Evolutionary conservation across 1,140 invertebrate genomes (phyloP), one percentile per base, ranked within the genome.

Genomic region (Penaeus indicus): DNA sequence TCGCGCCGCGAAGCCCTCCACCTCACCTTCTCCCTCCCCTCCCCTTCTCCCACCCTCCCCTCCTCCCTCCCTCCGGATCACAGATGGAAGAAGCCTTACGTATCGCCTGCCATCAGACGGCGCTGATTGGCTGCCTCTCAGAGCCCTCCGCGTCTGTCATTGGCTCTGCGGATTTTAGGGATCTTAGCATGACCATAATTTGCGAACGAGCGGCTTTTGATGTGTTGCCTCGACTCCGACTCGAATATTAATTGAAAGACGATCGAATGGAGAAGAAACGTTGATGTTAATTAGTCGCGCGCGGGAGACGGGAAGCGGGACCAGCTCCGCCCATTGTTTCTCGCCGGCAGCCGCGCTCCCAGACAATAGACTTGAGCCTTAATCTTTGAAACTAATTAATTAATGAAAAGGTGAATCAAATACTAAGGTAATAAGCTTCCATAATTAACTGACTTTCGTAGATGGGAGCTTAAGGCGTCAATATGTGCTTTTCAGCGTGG

Each of bases 301-400:
- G 80, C 67, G 79, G 80, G 47, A 54, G 84, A 67, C 64, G 79
- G 86, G 79, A 38, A 63, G 79, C 22, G 47, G n/a, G 86, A 64
- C 18, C 69, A 32, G 79, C 86, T 63, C 64, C 86, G 63, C 32
- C 86, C 83, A 88, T 88, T 88, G 86, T 88, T 88, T 88, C 86
- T 88, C 64, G 79, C 80, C 79, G 86, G 86, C 86, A 83, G 61
- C 86, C 75, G 79, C 86, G 79, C 86, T 64, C 80, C 67, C 63
- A 47, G 77, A 88, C 86, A 88, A 88, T 88, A 88, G 80, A 88
- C 86, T 80, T 88, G 77, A 21, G 86, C 86, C 86, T 88, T 88
- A 88, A 88, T 88, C 86, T 88, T 88, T 88, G 86, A 88, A 88
- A 88, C 86, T 88, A 88, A 88, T 88, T 88, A 88, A 88, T 88